These are phyloP conservation scores for Dolomedes plantarius DNA, from an alignment of 2,888 invertebrate genomes.

Conservation along the genomic window DNA sequence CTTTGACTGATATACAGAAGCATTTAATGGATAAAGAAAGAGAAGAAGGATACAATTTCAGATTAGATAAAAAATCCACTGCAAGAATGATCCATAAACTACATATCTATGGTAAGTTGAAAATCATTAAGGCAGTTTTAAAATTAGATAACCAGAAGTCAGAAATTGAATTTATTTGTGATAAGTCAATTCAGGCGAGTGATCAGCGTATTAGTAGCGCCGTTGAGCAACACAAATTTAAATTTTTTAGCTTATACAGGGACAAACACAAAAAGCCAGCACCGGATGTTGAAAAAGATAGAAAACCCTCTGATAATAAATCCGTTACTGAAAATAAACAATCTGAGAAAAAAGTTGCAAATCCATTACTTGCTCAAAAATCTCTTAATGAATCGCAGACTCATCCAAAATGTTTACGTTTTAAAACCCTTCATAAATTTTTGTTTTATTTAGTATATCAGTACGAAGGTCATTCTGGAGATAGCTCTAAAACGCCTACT, in stretches of 20 bases:
- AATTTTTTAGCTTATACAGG: slow-evolving; percentile 77
- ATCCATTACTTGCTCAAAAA: slow-evolving; percentile 70
- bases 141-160: slow-evolving; percentile 25
- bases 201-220: slow-evolving; percentile 80
- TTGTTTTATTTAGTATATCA: slow-evolving; percentile 84
- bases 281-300: slow-evolving; percentile 30
- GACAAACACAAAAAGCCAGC: slow-evolving; percentile 29
- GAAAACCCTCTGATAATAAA: neutral
- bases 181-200: slow-evolving; percentile 75
- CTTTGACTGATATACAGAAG: slow-evolving; percentile 75
- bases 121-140: slow-evolving; percentile 36
- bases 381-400: slow-evolving; percentile 78
- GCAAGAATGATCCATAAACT: slow-evolving; percentile 81
- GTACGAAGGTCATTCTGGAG: slow-evolving; percentile 77
- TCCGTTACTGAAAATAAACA: slow-evolving; percentile 3
- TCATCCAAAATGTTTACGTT: slow-evolving; percentile 83
- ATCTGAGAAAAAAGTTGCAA: neutral
- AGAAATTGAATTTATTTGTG: slow-evolving; percentile 79
- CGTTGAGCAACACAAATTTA: slow-evolving; percentile 82
- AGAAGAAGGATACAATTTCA: slow-evolving; percentile 79
- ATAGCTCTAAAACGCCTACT: slow-evolving; percentile 70
- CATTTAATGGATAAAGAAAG: slow-evolving; percentile 80
- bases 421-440: slow-evolving; percentile 83
- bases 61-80: slow-evolving; percentile 83
- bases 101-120: slow-evolving; percentile 75